These are phyloP conservation scores for Ethmia dodecea DNA, from an alignment of 2,888 invertebrate genomes.

Conservation along the genomic window DNA sequence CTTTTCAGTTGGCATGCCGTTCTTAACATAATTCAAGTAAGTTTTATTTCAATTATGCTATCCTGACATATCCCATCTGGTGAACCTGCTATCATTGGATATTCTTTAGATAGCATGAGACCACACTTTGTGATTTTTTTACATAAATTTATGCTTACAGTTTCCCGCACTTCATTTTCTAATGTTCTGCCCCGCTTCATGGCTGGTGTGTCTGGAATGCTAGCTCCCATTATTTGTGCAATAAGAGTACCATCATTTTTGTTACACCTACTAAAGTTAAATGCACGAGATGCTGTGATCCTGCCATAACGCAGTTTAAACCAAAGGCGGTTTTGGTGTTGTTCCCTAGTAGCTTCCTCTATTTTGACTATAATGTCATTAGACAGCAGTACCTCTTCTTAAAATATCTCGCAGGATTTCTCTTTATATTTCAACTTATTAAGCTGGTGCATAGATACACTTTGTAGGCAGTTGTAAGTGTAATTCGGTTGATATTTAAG, in stretches of 20 bases:
- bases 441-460: too few species aligned
- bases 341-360: neutral
- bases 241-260: neutral
- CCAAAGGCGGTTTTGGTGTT: neutral
- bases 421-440: too few species aligned
- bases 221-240: neutral
- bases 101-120: too few species aligned
- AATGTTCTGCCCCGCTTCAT: neutral
- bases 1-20: too few species aligned
- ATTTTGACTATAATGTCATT: neutral
- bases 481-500: too few species aligned
- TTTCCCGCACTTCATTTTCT: neutral
- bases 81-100: too few species aligned
- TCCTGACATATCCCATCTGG: too few species aligned
- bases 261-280: neutral
- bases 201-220: neutral
- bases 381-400: neutral
- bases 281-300: neutral
- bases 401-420: too few species aligned
- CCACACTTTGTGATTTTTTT: too few species aligned
- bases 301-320: neutral
- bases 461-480: too few species aligned
- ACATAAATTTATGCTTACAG: neutral
- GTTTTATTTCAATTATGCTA: too few species aligned
- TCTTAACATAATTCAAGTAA: too few species aligned